Base-by-base conservation (phyloP, 1,140 invertebrate genomes). In the Pogonognathellus flavescens region DNA sequence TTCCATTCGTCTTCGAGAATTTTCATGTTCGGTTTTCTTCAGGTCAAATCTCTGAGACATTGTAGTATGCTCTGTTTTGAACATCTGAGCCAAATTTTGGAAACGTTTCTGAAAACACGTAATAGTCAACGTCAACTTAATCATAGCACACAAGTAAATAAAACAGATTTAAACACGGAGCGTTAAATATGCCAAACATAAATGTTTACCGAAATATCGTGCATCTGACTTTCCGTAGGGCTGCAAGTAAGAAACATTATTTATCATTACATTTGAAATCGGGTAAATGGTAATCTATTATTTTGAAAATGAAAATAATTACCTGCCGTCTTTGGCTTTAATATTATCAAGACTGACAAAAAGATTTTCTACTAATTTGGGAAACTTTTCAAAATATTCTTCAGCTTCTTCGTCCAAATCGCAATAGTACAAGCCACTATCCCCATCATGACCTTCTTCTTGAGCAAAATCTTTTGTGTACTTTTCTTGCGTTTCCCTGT, bases 341-440 rank as follows among this genome's bases (percentile, higher is more conserved):
- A 52, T 72, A 49, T 41, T 49, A 22, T 88, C 88, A 50, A 88
- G 55, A 72, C 52, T 82, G 13, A 83, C 16, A 70, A 88, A 88
- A 13, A 88, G 50, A 50, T 55, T 18, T 25, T 84, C 85, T 6
- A 83, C 86, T 14, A 87, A 66, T 1, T 52, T 60, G n/a, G 88
- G 86, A 76, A 86, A 86, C 14, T 18, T 72, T 57, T 88, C 86
- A 31, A 76, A 86, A 84, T 86, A 86, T 59, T 83, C 18, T 80
- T 88, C 88, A 8, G 88, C 88, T 31, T 88, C 86, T 59, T 88
- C 88, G 66, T 88, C 88, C 41, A 87, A 81, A 86, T 84, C 82
- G 14, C 49, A 9, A 53, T 49, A 72, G 14, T 80, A n/a, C 16
- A 60, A 25, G 18, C 53, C 62, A 13, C 52, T 81, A n/a, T 83